Base-by-base conservation (phyloP, 2,888 invertebrate genomes). In the Chrysomela aeneicollis region DNA sequence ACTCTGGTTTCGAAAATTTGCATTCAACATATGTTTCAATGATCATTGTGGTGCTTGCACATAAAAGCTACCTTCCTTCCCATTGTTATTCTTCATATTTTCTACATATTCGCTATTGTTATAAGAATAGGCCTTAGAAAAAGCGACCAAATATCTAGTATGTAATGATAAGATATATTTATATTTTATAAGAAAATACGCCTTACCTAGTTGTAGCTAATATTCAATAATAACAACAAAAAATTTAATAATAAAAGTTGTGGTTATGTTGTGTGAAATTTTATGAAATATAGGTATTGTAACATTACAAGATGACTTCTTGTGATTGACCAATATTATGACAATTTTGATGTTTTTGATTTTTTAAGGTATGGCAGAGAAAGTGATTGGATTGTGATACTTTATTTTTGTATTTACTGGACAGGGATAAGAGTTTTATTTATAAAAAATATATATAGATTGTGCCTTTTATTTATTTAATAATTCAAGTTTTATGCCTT, bases 391-490 rank as follows among this genome's bases (percentile, higher is more conserved):
- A 81, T 77, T 82, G 82, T 82, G 82, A 82, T 82, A 82, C 76
- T 79, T 81, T 82, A 81, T 82, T 82, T 82, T 82, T 82, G 77
- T 81, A 82, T 76, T 74, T 76, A 69, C 69, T 72, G 75, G 73
- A 74, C 73, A 74, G 71, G 69, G 73, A 74, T 76, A 71, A 67
- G 64, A 71, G 62, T 78, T 79, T 79, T 78, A 75, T 79, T 78
- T 77, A 76, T 75, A 67, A 74, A 70, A 74, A 69, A 68, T 75
- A 76, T 78, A 76, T 78, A 81, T 78, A 81, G 79, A 79, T 78
- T 78, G 82, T 82, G 81, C 82, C 82, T 82, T 82, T 82, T 81
- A 81, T 80, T 81, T 82, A 81, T 80, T 81, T 79, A 70, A 76
- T 76, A 73, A 71, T 66, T 70, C 73, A 74, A 70, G 76, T 72